Evolutionary conservation across 2,888 invertebrate genomes (phyloP), one percentile per base, ranked within the genome.

Genomic region (Orthosia gothica): DNA sequence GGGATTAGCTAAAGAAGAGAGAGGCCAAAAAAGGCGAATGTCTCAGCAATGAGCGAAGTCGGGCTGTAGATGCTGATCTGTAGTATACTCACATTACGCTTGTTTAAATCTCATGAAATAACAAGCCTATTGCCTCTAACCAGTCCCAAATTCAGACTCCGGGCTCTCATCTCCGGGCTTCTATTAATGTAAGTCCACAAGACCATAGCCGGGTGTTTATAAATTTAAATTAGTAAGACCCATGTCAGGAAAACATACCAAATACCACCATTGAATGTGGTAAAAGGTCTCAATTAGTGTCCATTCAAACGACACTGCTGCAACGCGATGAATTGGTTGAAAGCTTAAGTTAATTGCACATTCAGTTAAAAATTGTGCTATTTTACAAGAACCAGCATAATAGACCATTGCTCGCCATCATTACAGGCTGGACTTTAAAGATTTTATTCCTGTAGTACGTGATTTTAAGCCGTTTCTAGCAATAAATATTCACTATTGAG

Each of bases 291-390:
- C 75, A 81, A 81, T 82, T 81, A 81, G 65, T 9, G 57, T 9
- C 65, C 64, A 83, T 81, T 81, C 75, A 83, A 49, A 71, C 45
- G 65, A 4, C 74, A 16, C 61, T 23, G 49, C 70, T 18, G 74
- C 61, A 81, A 47, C 50, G 68, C 50, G 18, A 70, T 62, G 79
- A 58, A 20, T 40, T 26, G 57, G 50, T 32, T 47, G 50, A 50
- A 68, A 45, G 69, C 62, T 54, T 15, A 63, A 54, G 54, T 75
- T 75, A 81, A 81, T 81, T 82, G 83, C 75, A 65, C 75, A 79
- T 82, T 81, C 64, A 70, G 64, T 65, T 15, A n/a, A 82, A 81
- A 79, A 69, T 26, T 72, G 50, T 66, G 58, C 70, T n/a, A 62
- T 75, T 82, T 79, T 52, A 79, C 64, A 23, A 61, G 57, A 54